These are phyloP conservation scores for Prinia subflava DNA, from an alignment of 2,113 vertebrate genomes.

Conservation along the genomic window DNA sequence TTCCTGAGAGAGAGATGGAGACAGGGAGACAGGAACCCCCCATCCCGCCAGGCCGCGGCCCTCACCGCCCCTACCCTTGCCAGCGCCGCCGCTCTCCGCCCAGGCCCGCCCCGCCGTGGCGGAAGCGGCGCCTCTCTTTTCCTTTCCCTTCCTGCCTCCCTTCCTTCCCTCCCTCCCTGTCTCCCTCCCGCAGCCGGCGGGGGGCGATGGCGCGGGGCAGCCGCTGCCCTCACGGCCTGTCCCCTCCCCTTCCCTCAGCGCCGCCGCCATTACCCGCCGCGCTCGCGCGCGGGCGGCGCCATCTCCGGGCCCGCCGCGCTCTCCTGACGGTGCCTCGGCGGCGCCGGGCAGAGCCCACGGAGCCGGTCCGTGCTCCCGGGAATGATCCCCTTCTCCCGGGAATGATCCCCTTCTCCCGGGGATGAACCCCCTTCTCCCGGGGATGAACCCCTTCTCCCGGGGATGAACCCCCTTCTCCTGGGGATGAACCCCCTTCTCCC, in stretches of 20 bases:
- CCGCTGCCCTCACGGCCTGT: background rate
- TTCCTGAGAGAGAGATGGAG: background rate
- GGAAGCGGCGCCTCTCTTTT: background rate
- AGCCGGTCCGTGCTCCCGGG: too few relatives aligned
- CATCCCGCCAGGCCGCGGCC: background rate
- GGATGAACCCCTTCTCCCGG: background rate
- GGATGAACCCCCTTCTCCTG: background rate
- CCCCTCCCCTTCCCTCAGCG: background rate
- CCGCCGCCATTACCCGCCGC: background rate
- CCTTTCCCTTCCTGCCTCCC: background rate
- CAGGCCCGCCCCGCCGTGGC: background rate
- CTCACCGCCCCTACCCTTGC: background rate
- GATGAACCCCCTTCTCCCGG: background rate
- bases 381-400: accelerated
- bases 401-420: background rate
- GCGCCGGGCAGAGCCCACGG: too few relatives aligned
- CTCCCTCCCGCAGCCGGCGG: background rate
- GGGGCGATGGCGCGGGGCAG: background rate
- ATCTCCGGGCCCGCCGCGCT: background rate
- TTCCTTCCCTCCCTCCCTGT: background rate
- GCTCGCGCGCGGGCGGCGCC: background rate
- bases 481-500: too few relatives aligned
- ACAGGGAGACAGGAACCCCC: background rate
- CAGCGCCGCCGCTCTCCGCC: background rate
- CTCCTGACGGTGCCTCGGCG: accelerated